These are phyloP conservation scores for Apostichopus japonicus DNA, from an alignment of 35 echinoderm and acorn worm species.

Conservation along the genomic window DNA sequence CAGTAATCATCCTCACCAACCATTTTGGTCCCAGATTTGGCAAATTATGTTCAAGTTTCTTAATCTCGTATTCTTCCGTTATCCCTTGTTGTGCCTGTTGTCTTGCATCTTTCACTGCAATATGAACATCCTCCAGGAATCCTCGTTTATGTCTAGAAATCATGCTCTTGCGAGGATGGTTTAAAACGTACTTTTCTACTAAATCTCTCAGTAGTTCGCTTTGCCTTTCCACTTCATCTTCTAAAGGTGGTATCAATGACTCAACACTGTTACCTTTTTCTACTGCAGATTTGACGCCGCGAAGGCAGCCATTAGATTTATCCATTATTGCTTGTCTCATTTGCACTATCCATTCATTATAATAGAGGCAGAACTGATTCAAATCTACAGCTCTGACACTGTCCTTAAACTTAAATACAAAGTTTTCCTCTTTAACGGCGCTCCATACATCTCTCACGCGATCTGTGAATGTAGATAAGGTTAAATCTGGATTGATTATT, in stretches of 20 bases:
- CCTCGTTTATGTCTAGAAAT: neutral
- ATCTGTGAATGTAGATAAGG: neutral
- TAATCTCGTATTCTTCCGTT: constrained; percentile 23
- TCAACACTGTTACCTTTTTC: neutral
- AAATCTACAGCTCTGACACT: neutral
- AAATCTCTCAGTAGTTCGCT: neutral
- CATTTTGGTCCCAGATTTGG: neutral
- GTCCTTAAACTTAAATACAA: constrained; percentile 18
- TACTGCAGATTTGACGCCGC: neutral
- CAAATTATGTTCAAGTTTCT: neutral
- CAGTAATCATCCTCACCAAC: neutral
- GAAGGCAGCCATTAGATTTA: neutral
- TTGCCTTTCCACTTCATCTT: neutral
- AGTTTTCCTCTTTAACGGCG: constrained; percentile 5
- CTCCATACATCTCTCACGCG: constrained; percentile 2
- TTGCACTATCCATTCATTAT: constrained; percentile 5
- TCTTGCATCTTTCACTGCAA: constrained; percentile 23
- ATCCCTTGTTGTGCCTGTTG: neutral
- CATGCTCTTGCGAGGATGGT: neutral
- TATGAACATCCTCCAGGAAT: neutral
- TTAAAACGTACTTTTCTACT: neutral
- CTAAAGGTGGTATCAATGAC: neutral
- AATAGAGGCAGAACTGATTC: constrained; percentile 1
- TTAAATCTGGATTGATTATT: neutral
- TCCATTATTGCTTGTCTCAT: neutral